Evolutionary conservation across 2,113 vertebrate genomes (phyloP), one percentile per base, ranked within the genome.

Genomic region (Petrocephalus microphthalmus): DNA sequence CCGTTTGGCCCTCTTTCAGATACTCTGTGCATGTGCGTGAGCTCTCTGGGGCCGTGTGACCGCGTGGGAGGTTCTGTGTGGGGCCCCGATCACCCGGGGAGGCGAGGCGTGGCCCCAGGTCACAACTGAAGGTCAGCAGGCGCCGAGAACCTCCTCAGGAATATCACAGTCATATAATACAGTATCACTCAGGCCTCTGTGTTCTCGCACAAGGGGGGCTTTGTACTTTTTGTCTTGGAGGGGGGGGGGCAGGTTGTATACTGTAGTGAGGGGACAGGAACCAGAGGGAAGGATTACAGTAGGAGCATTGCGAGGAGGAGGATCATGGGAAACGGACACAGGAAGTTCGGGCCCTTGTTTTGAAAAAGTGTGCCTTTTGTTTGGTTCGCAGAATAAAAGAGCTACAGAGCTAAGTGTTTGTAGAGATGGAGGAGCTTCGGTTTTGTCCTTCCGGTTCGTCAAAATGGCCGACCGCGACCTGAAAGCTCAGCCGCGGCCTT

Each of bases 91-190:
- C 10, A 10, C 10, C 10, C 60, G 11, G 60, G 2, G 19, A 29
- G 85, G 82, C 37, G 90, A 91, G 93, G 91, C 92, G 92, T 93
- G 92, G 91, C 91, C 93, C 91, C 17, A 88, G 90, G 89, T 91
- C 90, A 90, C 92, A 6, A 89, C 91, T 93, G 94, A 95, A 95
- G 94, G 95, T 95, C 94, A 94, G 90, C 88, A 89, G 91, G 91
- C 91, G 85, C 11, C 86, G 45, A 89, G 88, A 88, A 89, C 91
- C 90, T 78, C 91, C 93, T 91, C 87, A 90, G 93, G 93, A 95
- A 92, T 90, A 93, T 91, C 89, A 91, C 91, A 91, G 94, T 93
- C 94, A 93, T 93, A 93, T 94, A 91, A 93, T 93, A 90, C 90
- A 88, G 90, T 91, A 91, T 94, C 93, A 94, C 91, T 94, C 92